phyloP scores from a whole-genome alignment of 2,888 invertebrate genomes.

The Drosophila paramelanica region DNA sequence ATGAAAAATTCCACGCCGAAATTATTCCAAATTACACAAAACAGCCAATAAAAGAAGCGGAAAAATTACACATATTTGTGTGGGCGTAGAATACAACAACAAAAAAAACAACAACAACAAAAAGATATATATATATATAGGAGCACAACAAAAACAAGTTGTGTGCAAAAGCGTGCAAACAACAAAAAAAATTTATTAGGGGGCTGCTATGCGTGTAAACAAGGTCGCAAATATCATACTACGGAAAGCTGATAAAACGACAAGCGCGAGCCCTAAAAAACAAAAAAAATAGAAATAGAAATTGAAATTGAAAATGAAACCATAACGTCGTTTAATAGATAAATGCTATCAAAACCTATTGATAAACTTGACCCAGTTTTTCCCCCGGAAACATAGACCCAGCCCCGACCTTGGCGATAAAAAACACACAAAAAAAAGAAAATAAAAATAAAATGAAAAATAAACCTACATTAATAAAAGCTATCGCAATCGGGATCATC shows the following conservation, averaged over 20 bases:
- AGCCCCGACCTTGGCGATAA: conserved; percentile 38
- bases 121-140: conserved; percentile 17
- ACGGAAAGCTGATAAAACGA: conserved; percentile 54
- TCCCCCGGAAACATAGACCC: conserved; percentile 1
- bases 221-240: conserved; percentile 61
- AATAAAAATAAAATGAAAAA: background rate
- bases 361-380: conserved; percentile 76
- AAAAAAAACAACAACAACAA: conserved; percentile 30
- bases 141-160: conserved; percentile 19
- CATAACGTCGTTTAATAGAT: conserved; percentile 50
- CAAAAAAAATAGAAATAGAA: conserved; percentile 6
- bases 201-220: conserved; percentile 35
- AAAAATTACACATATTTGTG: conserved; percentile 67
- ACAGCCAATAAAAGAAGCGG: conserved; percentile 45
- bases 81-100: conserved; percentile 23
- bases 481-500: conserved; percentile 44
- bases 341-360: conserved; percentile 45
- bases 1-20: conserved; percentile 50
- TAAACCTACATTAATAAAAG: conserved; percentile 14
- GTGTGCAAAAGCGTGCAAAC: conserved; percentile 33
- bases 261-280: conserved; percentile 28
- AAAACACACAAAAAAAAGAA: conserved; percentile 3
- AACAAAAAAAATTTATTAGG: conserved; percentile 36
- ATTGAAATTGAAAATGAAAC: conserved; percentile 34
- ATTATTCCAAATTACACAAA: conserved; percentile 64